Evolutionary conservation across 2,113 vertebrate genomes (phyloP).

Genomic region (Ochotona curzoniae): DNA sequence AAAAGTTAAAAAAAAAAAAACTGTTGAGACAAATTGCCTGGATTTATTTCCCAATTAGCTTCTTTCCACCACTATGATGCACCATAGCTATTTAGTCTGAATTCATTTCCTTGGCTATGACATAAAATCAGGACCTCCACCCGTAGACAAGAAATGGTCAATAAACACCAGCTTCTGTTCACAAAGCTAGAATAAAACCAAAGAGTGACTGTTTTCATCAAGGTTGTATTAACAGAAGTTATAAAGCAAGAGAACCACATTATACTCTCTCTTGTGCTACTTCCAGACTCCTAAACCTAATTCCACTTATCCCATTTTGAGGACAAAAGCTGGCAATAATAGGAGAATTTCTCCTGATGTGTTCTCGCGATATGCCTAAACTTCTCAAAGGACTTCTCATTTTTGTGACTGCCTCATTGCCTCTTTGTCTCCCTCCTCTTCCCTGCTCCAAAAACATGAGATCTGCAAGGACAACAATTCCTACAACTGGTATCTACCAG

Average conservation of each 20-base stretch:
- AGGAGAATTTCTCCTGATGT: background rate
- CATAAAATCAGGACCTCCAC: constrained; percentile 21
- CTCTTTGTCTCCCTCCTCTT: background rate
- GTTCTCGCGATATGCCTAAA: background rate
- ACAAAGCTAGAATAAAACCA: background rate
- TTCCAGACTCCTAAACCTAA: background rate
- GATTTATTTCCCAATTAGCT: constrained; percentile 1
- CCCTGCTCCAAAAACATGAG: background rate
- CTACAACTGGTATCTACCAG: background rate
- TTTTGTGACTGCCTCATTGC: background rate
- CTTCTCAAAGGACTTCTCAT: background rate
- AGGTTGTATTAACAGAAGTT: background rate
- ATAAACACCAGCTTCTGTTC: background rate
- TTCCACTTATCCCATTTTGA: constrained; percentile 21
- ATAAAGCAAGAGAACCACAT: background rate
- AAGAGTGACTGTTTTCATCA: background rate
- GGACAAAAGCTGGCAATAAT: background rate
- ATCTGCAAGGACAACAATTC: background rate
- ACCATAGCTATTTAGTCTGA: constrained; percentile 36
- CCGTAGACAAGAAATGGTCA: background rate
- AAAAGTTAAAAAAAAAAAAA: background rate
- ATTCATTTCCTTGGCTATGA: constrained; percentile 21
- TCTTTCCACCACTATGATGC: background rate
- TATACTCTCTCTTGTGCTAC: background rate
- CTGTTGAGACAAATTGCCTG: background rate